phyloP scores from a whole-genome alignment of 1,140 invertebrate genomes.

The Rhagoletis pomonella region DNA sequence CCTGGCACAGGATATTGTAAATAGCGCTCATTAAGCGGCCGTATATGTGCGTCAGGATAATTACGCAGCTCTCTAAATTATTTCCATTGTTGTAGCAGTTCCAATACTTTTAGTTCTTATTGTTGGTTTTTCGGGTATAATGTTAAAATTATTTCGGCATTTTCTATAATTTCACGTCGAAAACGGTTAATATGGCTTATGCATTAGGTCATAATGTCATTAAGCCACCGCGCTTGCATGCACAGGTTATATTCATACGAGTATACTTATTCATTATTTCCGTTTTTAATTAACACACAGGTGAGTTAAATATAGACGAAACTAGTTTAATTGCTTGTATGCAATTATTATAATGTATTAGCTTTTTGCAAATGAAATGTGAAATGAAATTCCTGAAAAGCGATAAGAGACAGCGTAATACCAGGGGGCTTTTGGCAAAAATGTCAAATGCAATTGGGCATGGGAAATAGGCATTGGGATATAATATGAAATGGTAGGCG shows the following conservation, averaged over 20 bases:
- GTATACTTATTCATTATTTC: not conserved
- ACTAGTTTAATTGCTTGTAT: conserved; percentile 38
- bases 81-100: not conserved
- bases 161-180: conserved; percentile 28
- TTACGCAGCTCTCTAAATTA: conserved; percentile 23
- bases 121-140: not conserved
- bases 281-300: conserved; percentile 38
- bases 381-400: too few relatives aligned
- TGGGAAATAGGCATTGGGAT: too few relatives aligned
- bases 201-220: conserved; percentile 34
- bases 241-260: too few relatives aligned
- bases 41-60: conserved; percentile 13
- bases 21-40: not conserved
- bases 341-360: conserved; percentile 18
- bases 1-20: conserved; percentile 20
- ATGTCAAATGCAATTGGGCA: too few relatives aligned
- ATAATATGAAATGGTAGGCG: too few relatives aligned
- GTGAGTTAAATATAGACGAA: conserved; percentile 8
- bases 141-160: conserved; percentile 10
- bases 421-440: too few relatives aligned
- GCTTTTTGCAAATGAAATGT: not conserved
- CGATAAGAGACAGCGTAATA: too few relatives aligned
- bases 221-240: not conserved
- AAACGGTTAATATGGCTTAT: conserved; percentile 16
- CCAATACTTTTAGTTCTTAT: not conserved